Evolutionary conservation across 30 jellyfish, hydroid and myxozoan species (phyloP).

Genomic region (Aurelia coerulea): DNA sequence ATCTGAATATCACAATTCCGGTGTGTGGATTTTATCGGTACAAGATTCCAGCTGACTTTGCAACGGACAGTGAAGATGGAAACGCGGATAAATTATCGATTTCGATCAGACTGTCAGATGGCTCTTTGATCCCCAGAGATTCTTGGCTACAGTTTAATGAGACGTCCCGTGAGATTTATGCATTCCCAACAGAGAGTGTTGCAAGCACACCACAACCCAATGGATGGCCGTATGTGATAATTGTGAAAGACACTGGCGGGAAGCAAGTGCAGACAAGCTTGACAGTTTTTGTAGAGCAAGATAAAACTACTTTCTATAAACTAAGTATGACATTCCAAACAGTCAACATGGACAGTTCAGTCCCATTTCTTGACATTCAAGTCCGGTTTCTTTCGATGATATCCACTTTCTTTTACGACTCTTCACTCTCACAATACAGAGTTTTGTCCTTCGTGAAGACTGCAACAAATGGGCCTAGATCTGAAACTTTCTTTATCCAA

Average conservation of each 20-base stretch:
- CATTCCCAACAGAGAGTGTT: slow-evolving; percentile 78
- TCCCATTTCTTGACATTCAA: slow-evolving; percentile 63
- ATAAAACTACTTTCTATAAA: background rate
- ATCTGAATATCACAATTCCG: slow-evolving; percentile 62
- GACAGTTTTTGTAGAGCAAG: slow-evolving; percentile 21
- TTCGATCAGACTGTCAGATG: slow-evolving; percentile 47
- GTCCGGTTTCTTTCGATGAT: slow-evolving; percentile 20
- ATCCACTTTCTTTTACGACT: slow-evolving; percentile 42
- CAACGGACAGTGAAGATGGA: slow-evolving; percentile 61
- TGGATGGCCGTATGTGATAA: slow-evolving; percentile 48
- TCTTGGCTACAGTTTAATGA: slow-evolving; percentile 83
- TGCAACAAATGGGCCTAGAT: slow-evolving; percentile 20
- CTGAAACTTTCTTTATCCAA: slow-evolving; percentile 35
- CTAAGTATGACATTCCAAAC: slow-evolving; percentile 46
- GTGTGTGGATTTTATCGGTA: slow-evolving; percentile 80
- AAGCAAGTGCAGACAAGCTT: slow-evolving; percentile 11
- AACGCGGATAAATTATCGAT: slow-evolving; percentile 27
- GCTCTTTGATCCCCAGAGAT: slow-evolving; percentile 59
- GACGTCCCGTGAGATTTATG: slow-evolving; percentile 62
- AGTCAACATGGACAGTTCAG: slow-evolving; percentile 18
- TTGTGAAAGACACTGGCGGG: slow-evolving; percentile 49
- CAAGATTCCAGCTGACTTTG: slow-evolving; percentile 61
- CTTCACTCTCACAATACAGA: slow-evolving; percentile 60
- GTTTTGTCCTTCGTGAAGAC: slow-evolving; percentile 35
- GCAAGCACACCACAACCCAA: slow-evolving; percentile 18